Evolutionary conservation across 2,113 vertebrate species (phyloP), one percentile per base, ranked within the genome.

Genomic region (Entelurus aequoreus): DNA sequence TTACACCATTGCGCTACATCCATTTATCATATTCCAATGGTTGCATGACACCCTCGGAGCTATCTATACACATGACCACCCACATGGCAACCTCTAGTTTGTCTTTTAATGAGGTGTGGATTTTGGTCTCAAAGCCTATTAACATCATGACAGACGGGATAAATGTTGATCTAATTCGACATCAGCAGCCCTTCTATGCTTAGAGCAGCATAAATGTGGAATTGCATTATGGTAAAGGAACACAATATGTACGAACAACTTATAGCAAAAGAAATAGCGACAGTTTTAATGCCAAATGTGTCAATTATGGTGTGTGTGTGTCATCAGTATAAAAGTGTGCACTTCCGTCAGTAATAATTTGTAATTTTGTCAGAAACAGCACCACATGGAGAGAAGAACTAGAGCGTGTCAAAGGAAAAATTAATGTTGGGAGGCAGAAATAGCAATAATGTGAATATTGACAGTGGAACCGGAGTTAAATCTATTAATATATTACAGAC

Each of bases 371-470:
- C 13, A 42, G 65, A 44, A 54, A 8, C 64, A 53, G 54, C 58
- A 12, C 63, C 12, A 56, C 66, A 58, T 44, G 12, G 40, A 16
- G 35, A 53, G 59, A 51, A 48, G 60, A 64, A 80, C 50, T 28
- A 63, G 72, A 73, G 59, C 28, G 63, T 59, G 69, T 61, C 72
- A 55, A 60, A 73, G 69, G 21, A 28, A 37, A 69, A 66, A 68
- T 12, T 28, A 28, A 28, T 28, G 28, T 1, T 28, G 28, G 59
- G 13, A 50, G 66, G 61, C 55, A 57, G 51, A 60, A 42, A 14
- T 21, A 38, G 12, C 53, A 8, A 51, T n/a, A 28, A 60, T 28
- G 8, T 19, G 53, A 63, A 52, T 61, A 35, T 12, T 35, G 21
- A 53, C 51, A 53, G 21, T 1, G 5, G 21, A 53, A 35, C 21